phyloP scores from a whole-genome alignment of 2,113 vertebrate genomes.

The Climacteris rufus region DNA sequence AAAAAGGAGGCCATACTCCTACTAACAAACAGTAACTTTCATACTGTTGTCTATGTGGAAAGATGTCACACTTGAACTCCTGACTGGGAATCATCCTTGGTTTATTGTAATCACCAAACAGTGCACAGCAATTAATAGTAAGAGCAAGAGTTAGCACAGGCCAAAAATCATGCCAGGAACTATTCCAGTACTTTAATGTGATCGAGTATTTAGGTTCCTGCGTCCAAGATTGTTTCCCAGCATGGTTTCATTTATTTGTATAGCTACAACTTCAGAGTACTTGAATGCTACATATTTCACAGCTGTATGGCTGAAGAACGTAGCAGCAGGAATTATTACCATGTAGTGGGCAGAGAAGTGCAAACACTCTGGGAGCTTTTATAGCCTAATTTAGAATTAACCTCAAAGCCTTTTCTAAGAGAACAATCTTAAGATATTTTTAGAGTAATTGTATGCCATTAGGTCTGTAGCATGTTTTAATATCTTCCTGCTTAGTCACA shows the following conservation, averaged over 20 bases:
- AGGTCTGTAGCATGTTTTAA: not conserved
- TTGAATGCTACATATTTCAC: not conserved
- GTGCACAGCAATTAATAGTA: not conserved
- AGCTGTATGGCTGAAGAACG: not conserved
- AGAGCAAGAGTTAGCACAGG: not conserved
- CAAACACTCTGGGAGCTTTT: not conserved
- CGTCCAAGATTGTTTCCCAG: not conserved
- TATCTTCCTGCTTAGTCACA: slow-evolving; percentile 43
- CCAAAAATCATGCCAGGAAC: not conserved
- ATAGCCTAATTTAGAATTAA: slow-evolving; percentile 39
- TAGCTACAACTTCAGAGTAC: not conserved
- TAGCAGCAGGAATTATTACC: not conserved
- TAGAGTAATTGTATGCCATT: slow-evolving; percentile 25
- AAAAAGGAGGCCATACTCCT: not conserved
- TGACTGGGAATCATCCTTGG: not conserved
- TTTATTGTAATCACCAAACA: not conserved
- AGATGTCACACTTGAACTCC: not conserved
- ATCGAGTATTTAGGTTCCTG: not conserved
- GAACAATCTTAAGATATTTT: slow-evolving; percentile 42
- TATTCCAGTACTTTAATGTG: not conserved
- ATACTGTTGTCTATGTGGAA: not conserved
- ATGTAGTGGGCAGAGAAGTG: not conserved
- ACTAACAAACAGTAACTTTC: not conserved
- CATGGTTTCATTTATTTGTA: not conserved
- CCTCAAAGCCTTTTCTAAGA: not conserved